These are phyloP conservation scores for Sminthurinus signatus DNA, from an alignment of 1,140 invertebrate species.

Conservation along the genomic window DNA sequence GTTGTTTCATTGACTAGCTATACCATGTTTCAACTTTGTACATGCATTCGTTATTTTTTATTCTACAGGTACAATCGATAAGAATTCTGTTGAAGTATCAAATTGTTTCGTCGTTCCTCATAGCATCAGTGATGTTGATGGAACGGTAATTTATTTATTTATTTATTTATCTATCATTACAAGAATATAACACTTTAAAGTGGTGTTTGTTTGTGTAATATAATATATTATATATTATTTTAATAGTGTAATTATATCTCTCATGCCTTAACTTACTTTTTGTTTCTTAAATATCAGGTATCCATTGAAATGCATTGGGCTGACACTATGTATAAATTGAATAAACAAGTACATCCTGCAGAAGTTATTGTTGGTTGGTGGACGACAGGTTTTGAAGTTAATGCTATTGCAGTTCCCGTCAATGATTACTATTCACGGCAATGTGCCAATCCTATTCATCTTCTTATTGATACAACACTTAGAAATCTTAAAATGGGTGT, in stretches of 20 bases:
- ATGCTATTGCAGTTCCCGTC: constrained; percentile 92
- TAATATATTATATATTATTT: too few species aligned
- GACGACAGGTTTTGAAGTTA: constrained; percentile 93
- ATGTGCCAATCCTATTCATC: constrained; percentile 86
- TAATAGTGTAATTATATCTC: too few species aligned
- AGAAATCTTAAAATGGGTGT: constrained; percentile 73
- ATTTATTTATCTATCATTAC: too few species aligned
- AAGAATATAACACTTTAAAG: too few species aligned
- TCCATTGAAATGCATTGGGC: constrained; percentile 87
- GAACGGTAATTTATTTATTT: constrained; percentile 55
- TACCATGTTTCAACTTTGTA: too few species aligned
- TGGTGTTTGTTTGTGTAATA: too few species aligned
- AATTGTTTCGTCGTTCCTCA: constrained; percentile 97
- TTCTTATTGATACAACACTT: constrained; percentile 87
- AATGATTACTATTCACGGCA: constrained; percentile 94
- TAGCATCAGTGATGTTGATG: constrained; percentile 76
- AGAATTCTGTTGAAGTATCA: constrained; percentile 88
- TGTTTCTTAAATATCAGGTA: too few species aligned
- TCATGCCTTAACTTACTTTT: too few species aligned
- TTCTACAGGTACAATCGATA: constrained; percentile 71
- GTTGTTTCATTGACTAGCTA: too few species aligned
- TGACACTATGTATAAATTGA: constrained; percentile 87
- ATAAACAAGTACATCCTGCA: constrained; percentile 80
- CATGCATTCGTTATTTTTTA: constrained; percentile 34
- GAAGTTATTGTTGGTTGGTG: constrained; percentile 96